Evolutionary conservation across 1,140 invertebrate species (phyloP).

Genomic region (Musca vetustissima): DNA sequence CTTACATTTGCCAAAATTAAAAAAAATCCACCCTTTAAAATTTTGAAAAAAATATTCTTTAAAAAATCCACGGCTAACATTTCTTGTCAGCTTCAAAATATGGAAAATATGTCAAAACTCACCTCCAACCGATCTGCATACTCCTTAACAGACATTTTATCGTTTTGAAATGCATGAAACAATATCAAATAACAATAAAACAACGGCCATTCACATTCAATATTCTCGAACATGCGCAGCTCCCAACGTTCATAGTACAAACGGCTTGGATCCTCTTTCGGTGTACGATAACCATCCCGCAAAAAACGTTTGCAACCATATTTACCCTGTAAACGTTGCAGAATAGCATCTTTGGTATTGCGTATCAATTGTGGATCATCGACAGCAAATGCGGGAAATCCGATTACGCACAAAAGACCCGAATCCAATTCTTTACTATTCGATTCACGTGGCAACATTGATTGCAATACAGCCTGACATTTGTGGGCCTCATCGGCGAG

Average conservation of each 20-base stretch:
- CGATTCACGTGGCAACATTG: constrained; percentile 97
- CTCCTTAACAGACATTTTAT: constrained; percentile 72
- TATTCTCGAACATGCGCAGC: constrained; percentile 97
- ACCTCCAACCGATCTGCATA: constrained; percentile 75
- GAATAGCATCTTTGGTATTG: constrained; percentile 82
- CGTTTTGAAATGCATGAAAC: constrained; percentile 90
- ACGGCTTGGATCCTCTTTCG: constrained; percentile 87
- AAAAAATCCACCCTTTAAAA: no score
- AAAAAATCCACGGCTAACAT: no score
- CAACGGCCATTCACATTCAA: constrained; percentile 99
- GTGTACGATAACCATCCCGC: constrained; percentile 96
- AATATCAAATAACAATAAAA: constrained; percentile 96
- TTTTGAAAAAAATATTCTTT: no score
- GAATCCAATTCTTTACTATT: constrained; percentile 98
- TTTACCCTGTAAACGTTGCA: constrained; percentile 82
- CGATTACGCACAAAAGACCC: constrained; percentile 90
- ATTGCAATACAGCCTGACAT: constrained; percentile 96
- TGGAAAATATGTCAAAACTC: constrained; percentile 25
- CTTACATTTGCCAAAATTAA: no score
- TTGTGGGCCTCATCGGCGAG: constrained; percentile 98
- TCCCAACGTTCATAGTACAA: constrained; percentile 99
- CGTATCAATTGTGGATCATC: constrained; percentile 91
- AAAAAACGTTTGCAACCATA: constrained; percentile 97
- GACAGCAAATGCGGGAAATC: constrained; percentile 98
- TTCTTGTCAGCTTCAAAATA: constrained; percentile 6